Evolutionary conservation across 2,888 invertebrate species (phyloP), one percentile per base, ranked within the genome.

Genomic region (Pocota personata): DNA sequence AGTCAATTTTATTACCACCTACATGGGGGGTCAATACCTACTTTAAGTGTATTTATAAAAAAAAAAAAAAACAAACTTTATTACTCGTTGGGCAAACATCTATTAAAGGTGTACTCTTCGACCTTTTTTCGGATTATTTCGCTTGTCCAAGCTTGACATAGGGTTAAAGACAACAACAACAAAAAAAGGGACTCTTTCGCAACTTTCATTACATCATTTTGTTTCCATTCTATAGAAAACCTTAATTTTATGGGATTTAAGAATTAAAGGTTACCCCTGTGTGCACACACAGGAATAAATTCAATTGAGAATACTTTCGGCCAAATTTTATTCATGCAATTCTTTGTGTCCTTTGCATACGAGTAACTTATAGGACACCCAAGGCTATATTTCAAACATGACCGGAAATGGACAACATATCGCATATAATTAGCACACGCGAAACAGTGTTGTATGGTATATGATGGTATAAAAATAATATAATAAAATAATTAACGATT

Each of bases 351-450:
- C 40, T 40, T 37, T 37, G n/a, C 1, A 14, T n/a, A 40, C 14
- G n/a, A n/a, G n/a, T n/a, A n/a, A n/a, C 14, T 5, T 3, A 40
- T 10, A 35, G 37, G 52, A 82, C 8, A 40, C 12, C 52, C 35
- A 30, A 14, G 27, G 30, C 14, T 14, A 1, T 19, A 16, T 50
- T 37, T 14, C 46, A 24, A 10, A 16, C 19, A 40, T 58, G 24
- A 57, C 67, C 64, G 43, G 58, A 79, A 71, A 57, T 71, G 69
- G 43, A 75, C 57, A 64, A 48, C 40, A 48, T 72, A n/a, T 32
- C 12, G 55, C 62, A 72, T 58, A 67, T 77, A 82, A 82, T 82
- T 86, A 76, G 82, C 86, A 82, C 77, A 86, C 86, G 40, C 67
- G 37, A 75, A 64, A 69, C 76, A 82, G 72, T 40, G 40, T 66